Evolutionary conservation across 2,113 vertebrate genomes (phyloP), one percentile per base, ranked within the genome.

Genomic region (Athene cunicularia): DNA sequence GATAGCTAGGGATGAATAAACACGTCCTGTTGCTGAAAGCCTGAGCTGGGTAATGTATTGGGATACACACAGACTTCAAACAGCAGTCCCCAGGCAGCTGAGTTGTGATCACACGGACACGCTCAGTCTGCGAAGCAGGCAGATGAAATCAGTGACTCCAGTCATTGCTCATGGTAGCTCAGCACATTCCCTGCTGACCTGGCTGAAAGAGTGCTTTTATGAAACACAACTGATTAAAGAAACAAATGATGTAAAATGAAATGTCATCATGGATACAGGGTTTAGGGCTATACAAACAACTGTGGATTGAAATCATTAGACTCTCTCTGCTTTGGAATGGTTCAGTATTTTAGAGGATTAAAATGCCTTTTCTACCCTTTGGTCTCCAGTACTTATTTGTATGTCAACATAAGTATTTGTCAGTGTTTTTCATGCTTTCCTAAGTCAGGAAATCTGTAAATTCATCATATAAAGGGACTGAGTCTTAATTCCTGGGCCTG

Each of bases 241-340:
- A 97, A 97, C 93, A 96, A 96, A 96, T 97, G 95, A 96, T 95
- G 94, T 97, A 96, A 97, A 97, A 97, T 94, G 93, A 97, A 97
- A 95, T 95, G 94, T 97, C 96, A 97, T 97, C 93, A 59, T 95
- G 93, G 81, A 93, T 96, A 80, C 71, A 35, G 84, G 94, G 87
- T 85, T 97, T 96, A 93, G 86, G 62, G 75, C 93, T 96, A 33
- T 71, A 67, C 91, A 97, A 95, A 97, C 94, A 97, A 96, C 84
- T 23, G 41, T 56, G 91, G 94, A 86, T 74, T 97, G 97, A 96
- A 97, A 97, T 97, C 84, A 93, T 94, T 97, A 97, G 87, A 70
- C 58, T 60, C 58, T 83, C 85, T 86, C 74, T 91, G 84, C 81
- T 94, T 84, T 92, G 94, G 91, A 95, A 90, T 74, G 23, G 71